Evolutionary conservation across 2,797 vertebrate species (phyloP).

Genomic region (Fundulus diaphanus): DNA sequence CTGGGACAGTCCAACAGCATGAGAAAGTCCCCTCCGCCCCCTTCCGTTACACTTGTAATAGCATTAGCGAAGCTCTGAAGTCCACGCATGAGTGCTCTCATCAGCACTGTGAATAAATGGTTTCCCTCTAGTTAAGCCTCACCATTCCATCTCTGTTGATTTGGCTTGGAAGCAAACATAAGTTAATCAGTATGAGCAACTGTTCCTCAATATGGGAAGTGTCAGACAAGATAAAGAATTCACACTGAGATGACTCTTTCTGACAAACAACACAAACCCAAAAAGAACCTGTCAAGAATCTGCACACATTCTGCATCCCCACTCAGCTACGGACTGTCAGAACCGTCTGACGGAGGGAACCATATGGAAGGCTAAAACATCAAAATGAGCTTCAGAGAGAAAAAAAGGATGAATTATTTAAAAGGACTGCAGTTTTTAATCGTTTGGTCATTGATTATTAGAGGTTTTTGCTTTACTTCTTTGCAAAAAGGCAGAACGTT

Average conservation of each 20-base stretch:
- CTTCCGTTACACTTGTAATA: constrained; percentile 47
- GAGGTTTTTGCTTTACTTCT: background rate
- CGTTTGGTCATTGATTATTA: background rate
- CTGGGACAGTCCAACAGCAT: constrained; percentile 37
- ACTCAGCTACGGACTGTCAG: background rate
- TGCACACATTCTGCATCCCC: background rate
- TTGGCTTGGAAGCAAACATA: constrained; percentile 45
- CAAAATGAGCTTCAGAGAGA: background rate
- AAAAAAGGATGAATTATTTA: background rate
- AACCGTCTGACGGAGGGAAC: background rate
- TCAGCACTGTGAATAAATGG: constrained; percentile 43
- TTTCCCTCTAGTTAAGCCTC: constrained; percentile 53
- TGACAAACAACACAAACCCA: constrained; percentile 10
- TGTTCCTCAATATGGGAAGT: constrained; percentile 17
- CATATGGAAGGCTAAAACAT: background rate
- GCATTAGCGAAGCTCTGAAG: constrained; percentile 56
- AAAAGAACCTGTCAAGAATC: background rate
- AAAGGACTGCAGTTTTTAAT: background rate
- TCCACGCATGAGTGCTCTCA: constrained; percentile 62
- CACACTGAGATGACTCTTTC: background rate
- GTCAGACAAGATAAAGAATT: constrained; percentile 5
- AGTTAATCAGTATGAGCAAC: constrained; percentile 44
- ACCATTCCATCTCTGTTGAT: constrained; percentile 46
- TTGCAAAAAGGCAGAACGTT: background rate
- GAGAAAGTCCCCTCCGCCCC: constrained; percentile 24